phyloP scores from a whole-genome alignment of 2,888 invertebrate genomes.

The Leistus spinibarbis region DNA sequence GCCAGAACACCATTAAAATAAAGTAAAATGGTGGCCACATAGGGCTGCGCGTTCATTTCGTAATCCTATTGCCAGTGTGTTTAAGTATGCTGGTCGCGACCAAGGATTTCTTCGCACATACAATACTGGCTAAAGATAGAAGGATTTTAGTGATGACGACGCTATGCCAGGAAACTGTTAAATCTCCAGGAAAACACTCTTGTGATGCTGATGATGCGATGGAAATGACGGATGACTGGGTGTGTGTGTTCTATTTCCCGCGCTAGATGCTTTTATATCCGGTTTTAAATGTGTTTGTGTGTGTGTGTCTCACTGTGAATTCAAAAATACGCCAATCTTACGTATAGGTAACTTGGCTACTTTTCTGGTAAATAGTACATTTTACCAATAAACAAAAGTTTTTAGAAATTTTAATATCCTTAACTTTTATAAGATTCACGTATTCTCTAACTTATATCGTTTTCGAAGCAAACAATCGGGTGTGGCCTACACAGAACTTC shows the following conservation, averaged over 20 bases:
- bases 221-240: neutral
- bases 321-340: too few species aligned
- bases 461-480: too few species aligned
- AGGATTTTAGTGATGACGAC: neutral
- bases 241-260: neutral
- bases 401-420: too few species aligned
- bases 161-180: neutral
- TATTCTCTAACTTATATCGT: too few species aligned
- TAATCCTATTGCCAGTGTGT: slow-evolving; percentile 4
- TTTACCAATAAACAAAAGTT: too few species aligned
- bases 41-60: neutral
- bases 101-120: neutral
- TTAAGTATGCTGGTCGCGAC: neutral
- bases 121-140: neutral
- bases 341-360: too few species aligned
- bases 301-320: too few species aligned
- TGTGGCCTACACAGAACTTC: too few species aligned
- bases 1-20: neutral
- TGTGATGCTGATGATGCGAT: neutral
- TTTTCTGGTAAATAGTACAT: too few species aligned
- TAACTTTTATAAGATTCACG: too few species aligned
- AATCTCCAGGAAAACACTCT: neutral
- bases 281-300: neutral
- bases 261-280: neutral
- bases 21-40: neutral